phyloP scores from a whole-genome alignment of 2,888 invertebrate genomes.

The Strigamia maritima region DNA sequence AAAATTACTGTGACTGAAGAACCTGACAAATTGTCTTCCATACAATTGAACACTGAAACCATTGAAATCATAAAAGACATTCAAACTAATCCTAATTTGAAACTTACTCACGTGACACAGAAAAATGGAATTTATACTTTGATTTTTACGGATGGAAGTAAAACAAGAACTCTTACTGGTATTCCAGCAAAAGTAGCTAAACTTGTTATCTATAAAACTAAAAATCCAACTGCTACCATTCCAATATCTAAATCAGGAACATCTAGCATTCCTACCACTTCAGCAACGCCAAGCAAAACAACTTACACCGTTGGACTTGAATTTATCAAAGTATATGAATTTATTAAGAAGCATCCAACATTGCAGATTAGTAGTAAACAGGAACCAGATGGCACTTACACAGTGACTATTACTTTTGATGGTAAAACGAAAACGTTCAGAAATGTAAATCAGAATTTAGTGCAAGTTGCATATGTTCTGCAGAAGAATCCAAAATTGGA shows the following conservation, averaged over 20 bases:
- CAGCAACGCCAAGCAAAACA: not conserved
- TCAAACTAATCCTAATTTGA: not conserved
- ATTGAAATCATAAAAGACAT: not conserved
- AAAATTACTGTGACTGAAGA: no score
- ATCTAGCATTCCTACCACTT: not conserved
- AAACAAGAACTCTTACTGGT: not conserved
- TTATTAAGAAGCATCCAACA: not conserved
- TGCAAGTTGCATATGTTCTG: not conserved
- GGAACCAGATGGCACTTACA: not conserved
- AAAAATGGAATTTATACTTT: not conserved
- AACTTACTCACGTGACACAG: not conserved
- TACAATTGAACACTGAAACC: not conserved
- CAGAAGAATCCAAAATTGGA: not conserved
- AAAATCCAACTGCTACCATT: not conserved
- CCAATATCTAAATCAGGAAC: not conserved
- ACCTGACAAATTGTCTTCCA: not conserved
- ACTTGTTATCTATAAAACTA: not conserved
- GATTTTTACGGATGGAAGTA: not conserved
- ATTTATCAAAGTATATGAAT: not conserved
- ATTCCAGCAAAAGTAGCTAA: not conserved
- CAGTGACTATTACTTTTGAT: not conserved
- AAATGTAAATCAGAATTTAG: not conserved
- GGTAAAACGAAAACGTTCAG: not conserved
- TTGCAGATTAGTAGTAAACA: not conserved
- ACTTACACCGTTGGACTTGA: not conserved